Evolutionary conservation across 2,113 vertebrate genomes (phyloP).

Genomic region (Vombatus ursinus): DNA sequence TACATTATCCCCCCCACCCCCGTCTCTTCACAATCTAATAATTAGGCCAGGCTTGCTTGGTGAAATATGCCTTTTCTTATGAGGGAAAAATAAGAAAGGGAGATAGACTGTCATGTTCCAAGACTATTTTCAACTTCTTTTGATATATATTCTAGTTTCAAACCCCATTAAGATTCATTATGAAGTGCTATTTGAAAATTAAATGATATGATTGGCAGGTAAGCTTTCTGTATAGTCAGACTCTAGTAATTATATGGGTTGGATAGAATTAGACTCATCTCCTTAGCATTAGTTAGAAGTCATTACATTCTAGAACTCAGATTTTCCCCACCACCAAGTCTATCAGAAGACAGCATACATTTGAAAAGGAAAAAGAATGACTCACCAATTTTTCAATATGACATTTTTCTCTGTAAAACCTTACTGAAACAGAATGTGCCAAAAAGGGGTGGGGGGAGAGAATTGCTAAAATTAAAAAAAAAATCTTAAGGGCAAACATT

Average conservation of each 20-base stretch:
- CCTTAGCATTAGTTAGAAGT: neutral
- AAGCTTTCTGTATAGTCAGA: conserved; percentile 2
- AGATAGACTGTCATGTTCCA: neutral
- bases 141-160: conserved; percentile 39
- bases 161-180: conserved; percentile 38
- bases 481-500: neutral
- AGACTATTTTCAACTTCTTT: conserved; percentile 51
- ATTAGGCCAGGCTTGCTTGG: conserved; percentile 38
- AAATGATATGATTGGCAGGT: conserved; percentile 20
- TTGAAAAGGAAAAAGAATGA: neutral
- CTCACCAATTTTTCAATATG: neutral
- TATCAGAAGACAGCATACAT: neutral
- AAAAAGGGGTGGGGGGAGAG: neutral
- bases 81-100: neutral
- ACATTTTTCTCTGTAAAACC: conserved; percentile 6
- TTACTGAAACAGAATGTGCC: conserved; percentile 14
- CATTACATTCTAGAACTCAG: neutral
- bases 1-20: no score
- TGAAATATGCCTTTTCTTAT: conserved; percentile 33
- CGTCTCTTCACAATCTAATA: neutral
- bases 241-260: neutral
- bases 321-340: neutral
- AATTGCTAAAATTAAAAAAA: neutral
- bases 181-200: conserved; percentile 58
- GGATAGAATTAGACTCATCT: neutral